A percentile compares a stretch with the other conserved stretches of the same genome.
phyloP scores from a whole-genome alignment of 1,140 invertebrate species.

The Samia ricini region DNA sequence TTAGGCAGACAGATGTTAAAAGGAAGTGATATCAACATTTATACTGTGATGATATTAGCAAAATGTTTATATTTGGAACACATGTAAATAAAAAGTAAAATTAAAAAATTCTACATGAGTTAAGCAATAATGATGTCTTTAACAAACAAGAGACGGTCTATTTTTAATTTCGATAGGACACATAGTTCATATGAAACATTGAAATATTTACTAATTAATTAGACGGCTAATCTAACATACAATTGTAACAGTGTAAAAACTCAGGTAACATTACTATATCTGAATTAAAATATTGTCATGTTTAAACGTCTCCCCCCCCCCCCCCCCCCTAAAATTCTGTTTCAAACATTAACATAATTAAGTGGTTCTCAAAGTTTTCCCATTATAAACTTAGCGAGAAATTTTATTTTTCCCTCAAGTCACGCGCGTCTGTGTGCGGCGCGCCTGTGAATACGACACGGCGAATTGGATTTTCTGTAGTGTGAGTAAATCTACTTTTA shows the following conservation, averaged over 20 bases:
- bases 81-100: no score
- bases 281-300: constrained; percentile 61
- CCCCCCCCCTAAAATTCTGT: constrained; percentile 77
- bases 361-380: constrained; percentile 78
- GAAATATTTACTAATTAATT: no score
- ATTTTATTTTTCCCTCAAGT: constrained; percentile 78
- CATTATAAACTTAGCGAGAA: constrained; percentile 78
- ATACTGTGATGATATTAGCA: no score
- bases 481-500: constrained; percentile 76
- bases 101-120: no score
- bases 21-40: no score
- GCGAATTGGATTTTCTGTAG: constrained; percentile 72
- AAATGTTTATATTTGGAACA: no score
- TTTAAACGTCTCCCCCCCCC: constrained; percentile 74
- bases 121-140: no score
- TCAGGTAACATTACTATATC: not conserved
- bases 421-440: constrained; percentile 66
- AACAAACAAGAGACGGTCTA: no score
- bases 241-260: not conserved
- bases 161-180: no score
- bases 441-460: constrained; percentile 50
- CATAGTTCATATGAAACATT: no score
- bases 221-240: no score
- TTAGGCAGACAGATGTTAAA: no score
- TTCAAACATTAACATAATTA: constrained; percentile 78